Evolutionary conservation across 2,888 invertebrate genomes (phyloP), one percentile per base, ranked within the genome.

Genomic region (Uloborus plumipes): DNA sequence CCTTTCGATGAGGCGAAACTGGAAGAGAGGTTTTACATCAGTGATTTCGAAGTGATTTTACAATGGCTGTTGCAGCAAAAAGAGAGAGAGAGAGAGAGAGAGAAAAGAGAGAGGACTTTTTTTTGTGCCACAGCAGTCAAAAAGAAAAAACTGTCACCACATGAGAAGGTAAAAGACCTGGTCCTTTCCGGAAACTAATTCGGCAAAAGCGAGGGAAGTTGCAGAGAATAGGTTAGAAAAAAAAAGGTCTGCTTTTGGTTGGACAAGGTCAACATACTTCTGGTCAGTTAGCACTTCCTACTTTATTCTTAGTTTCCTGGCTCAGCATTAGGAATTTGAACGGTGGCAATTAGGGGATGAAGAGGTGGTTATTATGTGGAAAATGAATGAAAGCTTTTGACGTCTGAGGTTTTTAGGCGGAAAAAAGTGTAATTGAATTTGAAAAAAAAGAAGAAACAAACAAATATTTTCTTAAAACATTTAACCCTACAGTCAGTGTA

Each of bases 271-370:
- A 78, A 71, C 77, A 78, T 58, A 65, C 77, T 55, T 47, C 39
- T n/a, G 77, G 77, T 70, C 77, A 78, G 70, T 71, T 65, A 78
- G 18, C 77, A 70, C 77, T 78, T 78, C 77, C 77, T 78, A 78
- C 55, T 70, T 31, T 22, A 62, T 11, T 64, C 50, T 39, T 18
- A 16, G 67, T 58, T 76, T 76, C 69, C 76, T 59, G 66, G 64
- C n/a, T 69, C 49, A 49, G 47, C 26, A 50, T 70, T n/a, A 62
- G 69, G 62, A 69, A 76, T 77, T 53, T 53, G 51, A 50, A 20
- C n/a, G 64, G 26, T 16, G 15, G 70, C 70, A 77, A 77, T 77
- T 62, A 77, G 55, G 26, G 39, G 11, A 39, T 39, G 9, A 26
- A 61, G 51, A 62, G 26, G 49, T 49, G 50, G 66, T 31, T 58